Evolutionary conservation across 2,797 vertebrate genomes (phyloP).

Genomic region (Pristis pectinata): DNA sequence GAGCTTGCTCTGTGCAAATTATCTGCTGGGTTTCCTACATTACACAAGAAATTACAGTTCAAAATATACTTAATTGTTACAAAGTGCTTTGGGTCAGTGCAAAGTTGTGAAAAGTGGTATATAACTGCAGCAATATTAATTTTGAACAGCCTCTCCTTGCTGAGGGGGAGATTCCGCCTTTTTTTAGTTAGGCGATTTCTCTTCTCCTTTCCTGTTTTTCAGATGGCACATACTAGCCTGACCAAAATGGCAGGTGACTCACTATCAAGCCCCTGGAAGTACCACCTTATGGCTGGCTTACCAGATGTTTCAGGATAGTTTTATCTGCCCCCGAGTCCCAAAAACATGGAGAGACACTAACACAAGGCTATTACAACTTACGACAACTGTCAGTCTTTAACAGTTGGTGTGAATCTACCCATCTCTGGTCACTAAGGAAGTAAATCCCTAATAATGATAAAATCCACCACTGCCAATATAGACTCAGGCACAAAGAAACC

Average conservation of each 20-base stretch:
- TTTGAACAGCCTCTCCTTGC: too few species aligned
- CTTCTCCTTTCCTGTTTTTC: too few species aligned
- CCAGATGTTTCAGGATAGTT: not conserved
- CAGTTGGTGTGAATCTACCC: not conserved
- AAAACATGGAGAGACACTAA: not conserved
- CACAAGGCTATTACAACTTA: not conserved
- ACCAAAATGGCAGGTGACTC: not conserved
- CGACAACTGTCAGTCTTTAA: not conserved
- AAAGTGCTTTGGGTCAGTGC: not conserved
- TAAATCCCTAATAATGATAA: too few species aligned
- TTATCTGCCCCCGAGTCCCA: not conserved
- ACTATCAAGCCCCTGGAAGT: not conserved
- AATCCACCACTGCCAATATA: not conserved
- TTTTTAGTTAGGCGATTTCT: too few species aligned
- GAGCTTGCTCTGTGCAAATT: too few species aligned
- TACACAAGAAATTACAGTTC: not conserved
- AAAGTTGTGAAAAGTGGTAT: not conserved
- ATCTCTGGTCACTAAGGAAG: not conserved
- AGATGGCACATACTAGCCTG: not conserved
- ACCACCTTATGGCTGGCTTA: not conserved
- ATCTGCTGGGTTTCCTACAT: too few species aligned
- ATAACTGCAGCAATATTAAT: not conserved
- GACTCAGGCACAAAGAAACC: not conserved
- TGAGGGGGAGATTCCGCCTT: too few species aligned
- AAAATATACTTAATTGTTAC: not conserved